Evolutionary conservation across 2,113 vertebrate species (phyloP).

Genomic region (Ammodytes dubius): DNA sequence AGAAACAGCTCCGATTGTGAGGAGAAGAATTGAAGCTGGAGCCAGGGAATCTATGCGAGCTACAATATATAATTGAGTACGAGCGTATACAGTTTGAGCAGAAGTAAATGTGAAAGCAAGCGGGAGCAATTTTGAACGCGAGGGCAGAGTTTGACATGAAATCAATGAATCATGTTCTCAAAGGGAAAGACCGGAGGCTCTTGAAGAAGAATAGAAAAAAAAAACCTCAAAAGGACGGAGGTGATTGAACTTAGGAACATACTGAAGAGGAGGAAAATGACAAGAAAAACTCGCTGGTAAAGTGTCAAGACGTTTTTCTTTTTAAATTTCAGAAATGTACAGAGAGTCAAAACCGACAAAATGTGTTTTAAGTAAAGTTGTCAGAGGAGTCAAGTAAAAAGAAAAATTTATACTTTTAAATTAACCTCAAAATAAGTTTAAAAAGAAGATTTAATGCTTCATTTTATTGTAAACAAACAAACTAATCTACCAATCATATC

Average conservation of each 20-base stretch:
- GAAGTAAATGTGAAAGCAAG: too few species aligned
- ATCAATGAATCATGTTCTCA: too few species aligned
- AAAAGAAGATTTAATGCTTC: too few species aligned
- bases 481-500: too few species aligned
- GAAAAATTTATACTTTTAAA: not conserved
- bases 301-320: conserved; percentile 21
- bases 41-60: too few species aligned
- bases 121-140: too few species aligned
- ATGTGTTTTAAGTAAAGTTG: not conserved
- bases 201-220: too few species aligned
- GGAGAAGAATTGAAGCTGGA: not conserved
- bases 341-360: conserved; percentile 14
- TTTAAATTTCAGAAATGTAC: conserved; percentile 1
- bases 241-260: conserved; percentile 41
- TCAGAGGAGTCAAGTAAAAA: not conserved
- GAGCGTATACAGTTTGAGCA: too few species aligned
- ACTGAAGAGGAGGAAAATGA: conserved; percentile 41
- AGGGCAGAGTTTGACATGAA: too few species aligned
- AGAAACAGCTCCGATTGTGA: not conserved
- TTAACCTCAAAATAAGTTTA: not conserved
- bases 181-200: too few species aligned
- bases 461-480: too few species aligned
- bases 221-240: not conserved
- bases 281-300: conserved; percentile 23
- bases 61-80: too few species aligned